phyloP scores from a whole-genome alignment of 1,140 invertebrate genomes.

The Nautilus pompilius region DNA sequence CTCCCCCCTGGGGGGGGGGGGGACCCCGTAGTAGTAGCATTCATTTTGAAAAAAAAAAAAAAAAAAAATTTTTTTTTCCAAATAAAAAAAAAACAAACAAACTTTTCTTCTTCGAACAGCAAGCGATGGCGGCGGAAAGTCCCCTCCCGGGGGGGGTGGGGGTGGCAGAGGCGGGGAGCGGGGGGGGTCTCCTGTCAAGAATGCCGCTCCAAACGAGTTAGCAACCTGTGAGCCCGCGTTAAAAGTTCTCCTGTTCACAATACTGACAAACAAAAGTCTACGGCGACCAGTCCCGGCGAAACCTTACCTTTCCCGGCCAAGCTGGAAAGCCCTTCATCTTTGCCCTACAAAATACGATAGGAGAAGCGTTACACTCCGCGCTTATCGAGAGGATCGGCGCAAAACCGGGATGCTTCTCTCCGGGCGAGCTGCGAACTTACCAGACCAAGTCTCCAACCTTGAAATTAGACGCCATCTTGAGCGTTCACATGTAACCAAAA shows the following conservation, averaged over 20 bases:
- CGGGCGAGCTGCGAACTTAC: conserved; percentile 58
- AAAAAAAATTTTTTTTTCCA: too few species aligned
- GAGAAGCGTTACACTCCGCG: conserved; percentile 1
- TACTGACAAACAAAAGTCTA: neutral
- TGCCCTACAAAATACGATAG: conserved; percentile 67
- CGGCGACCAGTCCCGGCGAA: neutral
- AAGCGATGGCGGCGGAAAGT: neutral
- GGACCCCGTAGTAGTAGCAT: too few species aligned
- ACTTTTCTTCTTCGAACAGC: neutral
- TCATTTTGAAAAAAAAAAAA: too few species aligned
- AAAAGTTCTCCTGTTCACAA: neutral
- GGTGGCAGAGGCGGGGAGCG: neutral
- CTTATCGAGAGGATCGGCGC: conserved; percentile 5
- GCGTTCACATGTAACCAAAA: neutral
- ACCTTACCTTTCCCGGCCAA: conserved; percentile 86
- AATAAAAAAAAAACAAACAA: neutral
- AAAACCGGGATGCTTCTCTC: conserved; percentile 39
- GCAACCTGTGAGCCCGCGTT: neutral
- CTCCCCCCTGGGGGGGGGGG: too few species aligned
- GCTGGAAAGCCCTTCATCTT: conserved; percentile 94
- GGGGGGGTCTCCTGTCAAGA: too few species aligned
- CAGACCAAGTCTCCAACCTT: conserved; percentile 74
- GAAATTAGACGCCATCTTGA: conserved; percentile 63
- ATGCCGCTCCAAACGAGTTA: too few species aligned
- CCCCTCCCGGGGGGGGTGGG: neutral